phyloP scores from a whole-genome alignment of 2,797 vertebrate species.

The Clarias fuscus region DNA sequence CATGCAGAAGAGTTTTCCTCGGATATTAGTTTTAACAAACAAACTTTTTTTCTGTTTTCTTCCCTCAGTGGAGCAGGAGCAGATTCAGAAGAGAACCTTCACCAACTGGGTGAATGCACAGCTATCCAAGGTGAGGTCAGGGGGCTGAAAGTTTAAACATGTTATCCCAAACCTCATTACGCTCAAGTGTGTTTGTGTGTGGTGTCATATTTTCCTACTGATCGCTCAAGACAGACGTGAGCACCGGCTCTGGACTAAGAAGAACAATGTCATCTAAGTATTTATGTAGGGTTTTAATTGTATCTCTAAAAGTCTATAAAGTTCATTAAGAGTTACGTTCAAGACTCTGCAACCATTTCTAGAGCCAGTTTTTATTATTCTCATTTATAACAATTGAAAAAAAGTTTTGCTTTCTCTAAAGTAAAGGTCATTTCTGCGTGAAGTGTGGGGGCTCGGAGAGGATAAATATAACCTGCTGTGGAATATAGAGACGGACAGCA shows the following conservation, averaged over 20 bases:
- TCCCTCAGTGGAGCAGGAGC: slow-evolving; percentile 85
- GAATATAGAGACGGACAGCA: slow-evolving; percentile 69
- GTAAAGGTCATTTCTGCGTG: slow-evolving; percentile 59
- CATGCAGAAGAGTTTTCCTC: no score
- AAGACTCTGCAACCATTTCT: neutral
- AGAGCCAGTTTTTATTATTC: neutral
- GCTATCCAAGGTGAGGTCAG: slow-evolving; percentile 84
- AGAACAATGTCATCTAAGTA: neutral
- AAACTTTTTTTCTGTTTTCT: neutral
- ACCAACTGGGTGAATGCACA: slow-evolving; percentile 96
- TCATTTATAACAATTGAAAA: neutral
- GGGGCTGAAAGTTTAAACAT: neutral
- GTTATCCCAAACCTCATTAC: neutral
- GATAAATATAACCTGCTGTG: slow-evolving; percentile 68
- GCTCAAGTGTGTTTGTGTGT: neutral
- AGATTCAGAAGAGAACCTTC: slow-evolving; percentile 94
- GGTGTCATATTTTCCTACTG: neutral
- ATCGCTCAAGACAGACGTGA: slow-evolving; percentile 13
- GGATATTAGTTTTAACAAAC: neutral
- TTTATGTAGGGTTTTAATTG: neutral
- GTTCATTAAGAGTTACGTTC: neutral
- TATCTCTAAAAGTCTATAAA: neutral
- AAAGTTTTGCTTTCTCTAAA: slow-evolving; percentile 4
- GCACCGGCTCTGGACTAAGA: neutral
- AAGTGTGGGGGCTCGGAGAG: slow-evolving; percentile 24